Percentiles rank a stretch among this genome's conserved stretches.
phyloP scores from a whole-genome alignment of 2,888 invertebrate genomes.

The Mactromeris polynyma region DNA sequence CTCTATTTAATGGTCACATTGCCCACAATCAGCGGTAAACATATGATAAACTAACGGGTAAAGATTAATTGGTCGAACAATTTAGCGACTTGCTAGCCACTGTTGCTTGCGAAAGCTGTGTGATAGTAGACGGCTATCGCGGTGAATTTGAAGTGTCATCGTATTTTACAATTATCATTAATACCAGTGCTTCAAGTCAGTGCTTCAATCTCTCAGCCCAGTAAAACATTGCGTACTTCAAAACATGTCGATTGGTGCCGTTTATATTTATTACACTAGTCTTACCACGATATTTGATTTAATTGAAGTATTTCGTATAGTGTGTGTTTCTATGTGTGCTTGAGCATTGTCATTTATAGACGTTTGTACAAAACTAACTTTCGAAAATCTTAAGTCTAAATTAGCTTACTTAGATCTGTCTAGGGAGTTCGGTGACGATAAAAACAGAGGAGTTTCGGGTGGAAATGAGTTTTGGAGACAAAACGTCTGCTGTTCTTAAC shows the following conservation, averaged over 20 bases:
- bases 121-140: not conserved
- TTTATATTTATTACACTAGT: not conserved
- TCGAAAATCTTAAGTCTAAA: too few species aligned
- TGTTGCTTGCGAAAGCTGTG: slow-evolving; percentile 18
- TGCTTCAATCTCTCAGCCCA: too few species aligned
- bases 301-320: not conserved
- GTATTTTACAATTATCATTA: not conserved
- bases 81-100: not conserved
- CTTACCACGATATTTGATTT: not conserved
- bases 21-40: not conserved
- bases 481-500: too few species aligned
- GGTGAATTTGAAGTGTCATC: not conserved
- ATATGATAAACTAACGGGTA: slow-evolving; percentile 10
- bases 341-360: too few species aligned
- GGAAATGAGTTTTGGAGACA: too few species aligned
- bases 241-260: not conserved
- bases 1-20: slow-evolving; percentile 9
- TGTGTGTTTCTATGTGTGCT: not conserved
- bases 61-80: not conserved
- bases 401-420: too few species aligned
- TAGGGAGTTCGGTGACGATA: too few species aligned
- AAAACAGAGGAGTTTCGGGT: too few species aligned
- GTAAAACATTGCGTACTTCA: not conserved
- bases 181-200: not conserved
- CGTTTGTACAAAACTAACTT: too few species aligned